Conservation (phyloP, 2,113 vertebrate species). For the Mesocricetus auratus region DNA sequence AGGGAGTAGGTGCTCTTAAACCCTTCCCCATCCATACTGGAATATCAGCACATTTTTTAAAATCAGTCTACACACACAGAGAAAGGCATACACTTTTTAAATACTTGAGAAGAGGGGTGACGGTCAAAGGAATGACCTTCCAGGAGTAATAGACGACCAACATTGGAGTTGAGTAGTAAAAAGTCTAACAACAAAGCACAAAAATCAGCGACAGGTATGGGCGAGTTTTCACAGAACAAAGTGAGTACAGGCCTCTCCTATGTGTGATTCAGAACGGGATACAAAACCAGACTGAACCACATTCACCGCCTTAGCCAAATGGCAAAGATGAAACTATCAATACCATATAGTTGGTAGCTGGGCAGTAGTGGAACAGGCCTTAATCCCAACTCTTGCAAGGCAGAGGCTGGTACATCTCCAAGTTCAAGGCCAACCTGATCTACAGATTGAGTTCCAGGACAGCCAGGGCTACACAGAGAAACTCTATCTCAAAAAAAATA, state of each 20-base stretch:
- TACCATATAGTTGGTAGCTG: rapidly evolving
- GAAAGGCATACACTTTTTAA: background rate
- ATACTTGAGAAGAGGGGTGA: background rate
- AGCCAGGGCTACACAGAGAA: background rate
- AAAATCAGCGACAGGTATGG: too few relatives aligned
- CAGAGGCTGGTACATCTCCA: background rate
- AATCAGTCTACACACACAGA: background rate
- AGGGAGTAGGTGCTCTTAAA: background rate
- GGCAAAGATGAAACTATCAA: background rate
- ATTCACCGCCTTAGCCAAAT: background rate
- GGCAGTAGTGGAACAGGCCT: background rate
- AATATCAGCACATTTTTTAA: background rate
- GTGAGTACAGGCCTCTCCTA: background rate
- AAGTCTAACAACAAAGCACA: background rate
- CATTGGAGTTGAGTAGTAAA: background rate
- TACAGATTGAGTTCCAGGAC: background rate
- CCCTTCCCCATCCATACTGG: background rate
- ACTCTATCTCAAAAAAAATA: too few relatives aligned
- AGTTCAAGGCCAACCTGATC: background rate
- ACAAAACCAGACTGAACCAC: too few relatives aligned
- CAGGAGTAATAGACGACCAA: background rate
- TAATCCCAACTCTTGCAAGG: background rate
- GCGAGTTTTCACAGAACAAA: too few relatives aligned
- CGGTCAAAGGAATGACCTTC: background rate
- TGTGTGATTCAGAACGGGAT: background rate